Percentiles rank a stretch among this genome's conserved stretches.
Evolutionary conservation across 2,888 invertebrate genomes (phyloP).

Genomic region (Dendrolimus pini): DNA sequence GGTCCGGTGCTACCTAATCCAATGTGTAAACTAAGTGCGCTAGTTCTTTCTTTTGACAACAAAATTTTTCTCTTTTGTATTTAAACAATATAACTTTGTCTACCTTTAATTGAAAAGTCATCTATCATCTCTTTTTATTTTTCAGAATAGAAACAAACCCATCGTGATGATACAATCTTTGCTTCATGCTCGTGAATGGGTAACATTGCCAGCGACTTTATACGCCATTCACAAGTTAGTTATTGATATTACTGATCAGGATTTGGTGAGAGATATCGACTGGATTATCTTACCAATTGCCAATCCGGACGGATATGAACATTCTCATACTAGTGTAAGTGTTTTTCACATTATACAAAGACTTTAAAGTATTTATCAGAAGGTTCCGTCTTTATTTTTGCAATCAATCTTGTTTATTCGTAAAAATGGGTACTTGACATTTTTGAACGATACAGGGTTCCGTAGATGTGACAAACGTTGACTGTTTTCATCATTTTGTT

Average conservation of each 20-base stretch:
- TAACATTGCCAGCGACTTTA: conserved; percentile 78
- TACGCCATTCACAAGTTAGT: conserved; percentile 81
- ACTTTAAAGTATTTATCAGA: no score
- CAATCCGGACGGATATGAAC: conserved; percentile 85
- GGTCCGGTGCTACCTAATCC: no score
- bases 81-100: no score
- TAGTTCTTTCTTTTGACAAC: no score
- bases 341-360: conserved; percentile 1
- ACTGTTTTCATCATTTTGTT: no score
- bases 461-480: no score
- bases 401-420: background rate
- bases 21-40: no score
- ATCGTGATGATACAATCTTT: conserved; percentile 76
- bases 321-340: conserved; percentile 64
- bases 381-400: conserved; percentile 1
- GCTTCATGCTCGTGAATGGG: conserved; percentile 83
- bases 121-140: conserved; percentile 1
- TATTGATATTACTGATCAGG: conserved; percentile 66
- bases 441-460: no score
- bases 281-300: conserved; percentile 81
- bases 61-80: no score
- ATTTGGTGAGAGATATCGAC: conserved; percentile 76
- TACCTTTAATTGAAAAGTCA: no score
- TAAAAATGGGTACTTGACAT: no score
- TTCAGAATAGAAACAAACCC: conserved; percentile 61